These are phyloP conservation scores for Umimayanthus chanpuru DNA, from an alignment of 92 coral and sea anemone species.

Conservation along the genomic window DNA sequence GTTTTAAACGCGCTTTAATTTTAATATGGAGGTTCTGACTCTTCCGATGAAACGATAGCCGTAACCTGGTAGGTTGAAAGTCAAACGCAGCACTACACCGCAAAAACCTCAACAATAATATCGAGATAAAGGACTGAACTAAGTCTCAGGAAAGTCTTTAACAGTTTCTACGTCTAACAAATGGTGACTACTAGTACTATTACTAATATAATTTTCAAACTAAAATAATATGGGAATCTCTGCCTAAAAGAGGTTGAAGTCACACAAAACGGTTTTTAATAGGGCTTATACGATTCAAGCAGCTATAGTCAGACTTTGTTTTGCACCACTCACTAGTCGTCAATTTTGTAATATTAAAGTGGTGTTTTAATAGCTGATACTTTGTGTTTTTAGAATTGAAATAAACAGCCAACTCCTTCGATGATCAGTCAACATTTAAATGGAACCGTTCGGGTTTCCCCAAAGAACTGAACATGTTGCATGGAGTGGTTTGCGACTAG, in stretches of 20 bases:
- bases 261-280: background rate
- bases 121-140: background rate
- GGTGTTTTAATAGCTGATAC: background rate
- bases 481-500: background rate
- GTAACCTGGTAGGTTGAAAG: background rate
- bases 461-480: background rate
- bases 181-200: background rate
- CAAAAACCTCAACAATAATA: background rate
- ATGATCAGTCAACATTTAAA: background rate
- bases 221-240: background rate
- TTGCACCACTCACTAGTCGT: background rate
- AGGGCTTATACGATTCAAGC: background rate
- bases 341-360: conserved; percentile 4
- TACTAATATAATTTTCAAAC: no score
- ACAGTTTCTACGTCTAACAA: background rate
- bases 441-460: background rate
- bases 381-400: background rate
- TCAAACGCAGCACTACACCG: conserved; percentile 13
- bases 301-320: background rate
- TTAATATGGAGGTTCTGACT: background rate
- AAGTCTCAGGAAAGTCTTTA: background rate
- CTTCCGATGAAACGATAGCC: conserved; percentile 7
- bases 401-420: background rate
- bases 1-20: conserved; percentile 25
- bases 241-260: background rate